Evolutionary conservation across 1,140 invertebrate species (phyloP).

Genomic region (Lepidurus couesii): DNA sequence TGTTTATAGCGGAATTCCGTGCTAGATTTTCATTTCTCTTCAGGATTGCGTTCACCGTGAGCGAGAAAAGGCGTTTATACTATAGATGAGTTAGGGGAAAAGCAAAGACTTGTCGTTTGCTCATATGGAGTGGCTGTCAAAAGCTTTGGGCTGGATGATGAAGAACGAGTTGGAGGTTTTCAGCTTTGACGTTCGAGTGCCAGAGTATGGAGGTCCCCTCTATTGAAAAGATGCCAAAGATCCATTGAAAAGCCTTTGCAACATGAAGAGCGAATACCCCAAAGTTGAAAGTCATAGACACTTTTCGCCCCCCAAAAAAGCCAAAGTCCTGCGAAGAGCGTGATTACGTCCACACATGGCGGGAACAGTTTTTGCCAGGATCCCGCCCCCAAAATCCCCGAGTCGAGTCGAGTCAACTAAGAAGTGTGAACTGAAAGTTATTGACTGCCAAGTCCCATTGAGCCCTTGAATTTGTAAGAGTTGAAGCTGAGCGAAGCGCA

Average conservation of each 20-base stretch:
- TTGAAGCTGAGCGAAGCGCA: neutral
- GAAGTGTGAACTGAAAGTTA: neutral
- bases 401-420: neutral
- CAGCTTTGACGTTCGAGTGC: neutral
- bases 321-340: neutral
- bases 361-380: neutral
- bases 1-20: too few relatives aligned
- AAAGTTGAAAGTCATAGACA: neutral
- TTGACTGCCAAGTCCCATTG: constrained; percentile 4
- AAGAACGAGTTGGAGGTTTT: neutral
- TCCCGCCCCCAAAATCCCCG: constrained; percentile 1
- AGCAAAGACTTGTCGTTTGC: neutral
- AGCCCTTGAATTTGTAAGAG: neutral
- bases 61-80: neutral
- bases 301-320: neutral
- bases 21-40: too few relatives aligned
- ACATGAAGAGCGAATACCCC: neutral
- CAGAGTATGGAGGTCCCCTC: neutral
- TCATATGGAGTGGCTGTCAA: constrained; percentile 21
- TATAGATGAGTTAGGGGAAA: neutral
- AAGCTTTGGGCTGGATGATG: neutral
- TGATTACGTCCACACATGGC: neutral
- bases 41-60: neutral
- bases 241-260: constrained; percentile 15
- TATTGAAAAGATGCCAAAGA: constrained; percentile 22